A percentile compares a stretch with the other conserved stretches of the same genome.
phyloP scores from a whole-genome alignment of 2,797 vertebrate genomes.

The Parauchenoglanis punctatus region DNA sequence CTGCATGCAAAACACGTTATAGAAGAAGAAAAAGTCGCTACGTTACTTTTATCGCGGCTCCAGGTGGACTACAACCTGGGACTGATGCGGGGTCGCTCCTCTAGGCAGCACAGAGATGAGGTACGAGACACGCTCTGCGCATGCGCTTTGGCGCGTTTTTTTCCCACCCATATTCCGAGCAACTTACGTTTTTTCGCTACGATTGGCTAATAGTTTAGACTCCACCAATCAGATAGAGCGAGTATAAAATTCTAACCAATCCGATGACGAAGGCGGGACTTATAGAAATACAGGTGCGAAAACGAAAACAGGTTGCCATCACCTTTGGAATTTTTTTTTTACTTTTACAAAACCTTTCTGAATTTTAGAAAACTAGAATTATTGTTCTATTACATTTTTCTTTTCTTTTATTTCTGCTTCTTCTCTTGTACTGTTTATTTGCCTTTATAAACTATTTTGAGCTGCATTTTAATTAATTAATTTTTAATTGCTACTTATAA shows the following conservation, averaged over 20 bases:
- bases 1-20: not conserved
- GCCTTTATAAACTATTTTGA: not conserved
- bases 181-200: not conserved
- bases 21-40: conserved; percentile 45
- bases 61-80: conserved; percentile 70
- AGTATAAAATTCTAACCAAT: not conserved
- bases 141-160: conserved; percentile 76
- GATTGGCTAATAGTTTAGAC: not conserved
- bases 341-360: not conserved
- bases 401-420: not conserved
- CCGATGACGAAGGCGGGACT: not conserved
- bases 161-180: conserved; percentile 35
- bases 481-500: too few relatives aligned
- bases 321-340: not conserved
- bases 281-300: conserved; percentile 2
- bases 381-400: not conserved
- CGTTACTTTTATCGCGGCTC: conserved; percentile 78
- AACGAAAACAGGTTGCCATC: not conserved
- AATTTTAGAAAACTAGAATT: not conserved
- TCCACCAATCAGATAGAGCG: not conserved
- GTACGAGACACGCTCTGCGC: conserved; percentile 70
- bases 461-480: not conserved
- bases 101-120: conserved; percentile 81
- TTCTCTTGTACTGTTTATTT: not conserved
- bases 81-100: conserved; percentile 73